Evolutionary conservation across 1,140 invertebrate species (phyloP), one percentile per base, ranked within the genome.

Genomic region (Bombus impatiens): DNA sequence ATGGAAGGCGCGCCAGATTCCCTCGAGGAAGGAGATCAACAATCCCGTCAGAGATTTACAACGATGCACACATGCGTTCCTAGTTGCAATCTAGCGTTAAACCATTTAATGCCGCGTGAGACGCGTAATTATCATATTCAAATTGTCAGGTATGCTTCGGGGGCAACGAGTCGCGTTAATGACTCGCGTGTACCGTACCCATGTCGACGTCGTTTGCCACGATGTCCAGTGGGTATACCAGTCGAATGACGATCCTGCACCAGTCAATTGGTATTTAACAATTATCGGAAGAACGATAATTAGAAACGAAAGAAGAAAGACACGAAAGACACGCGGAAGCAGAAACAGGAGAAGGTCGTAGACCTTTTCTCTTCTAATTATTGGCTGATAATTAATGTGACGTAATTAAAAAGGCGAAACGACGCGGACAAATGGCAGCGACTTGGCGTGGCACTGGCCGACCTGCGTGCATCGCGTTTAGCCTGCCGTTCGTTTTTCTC

Each of bases 401-500:
- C 67, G 47, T 84, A 79, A 84, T 84, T 84, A 84, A 84, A 71
- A 82, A 53, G 47, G 47, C 1, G 47, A 22, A 53, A 53, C 47
- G 68, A 22, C 37, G 76, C 62, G 37, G 25, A 71, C 47, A 59
- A 78, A 84, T 71, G 82, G 22, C 35, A n/a, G 42, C 22, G 62
- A 84, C 47, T 42, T 28, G 68, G 9, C 70, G 44, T 13, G 70
- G 59, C 32, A 53, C 22, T 53, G 47, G 6, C 18, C 47, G 47
- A 53, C 18, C 18, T 53, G 47, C 47, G 6, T 53, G 18, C 47
- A 22, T 78, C 76, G 53, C 10, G 75, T 65, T 84, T 57, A 57
- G 40, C 59, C 15, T 25, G 78, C 44, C 78, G 80, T 84, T 81
- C 78, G 68, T 89, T 89, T 84, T 79, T 89, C 81, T 86, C 74